Evolutionary conservation across 2,113 vertebrate species (phyloP), one percentile per base, ranked within the genome.

Genomic region (Ranitomeya imitator): DNA sequence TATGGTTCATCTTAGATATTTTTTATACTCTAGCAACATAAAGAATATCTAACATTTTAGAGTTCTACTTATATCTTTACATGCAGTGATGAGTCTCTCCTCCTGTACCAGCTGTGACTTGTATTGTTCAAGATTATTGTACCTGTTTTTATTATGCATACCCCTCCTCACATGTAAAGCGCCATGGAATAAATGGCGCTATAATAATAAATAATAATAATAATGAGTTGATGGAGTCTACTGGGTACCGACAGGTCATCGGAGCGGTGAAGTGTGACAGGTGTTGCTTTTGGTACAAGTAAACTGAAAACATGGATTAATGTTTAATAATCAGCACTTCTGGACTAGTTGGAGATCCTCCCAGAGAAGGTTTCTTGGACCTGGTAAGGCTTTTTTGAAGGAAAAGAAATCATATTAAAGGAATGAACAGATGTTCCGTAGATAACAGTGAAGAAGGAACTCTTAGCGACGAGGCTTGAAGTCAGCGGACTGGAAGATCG

Each of bases 371-470:
- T 90, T 45, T 55, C 91, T 78, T 90, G 86, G 91, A 91, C 91
- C 89, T 81, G 0, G 86, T 92, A 91, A 93, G 91, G 90, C 87
- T 91, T 93, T 45, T 90, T 87, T 92, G 86, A 86, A 92, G 90
- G 93, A 93, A 77, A 88, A 92, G 91, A 91, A 81, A 90, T 93
- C 93, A 93, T 92, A 92, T 92, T 93, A 92, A 92, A 90, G 90
- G 90, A 91, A 90, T 86, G 91, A 94, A 93, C 93, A 94, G 93
- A 94, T 94, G 93, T 93, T 94, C 92, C 92, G 91, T 90, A 93
- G 93, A 94, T 93, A 94, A 89, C 89, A 91, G 86, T 93, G 91
- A 92, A 91, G 92, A 60, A 90, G 92, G 90, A 91, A 87, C 92
- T 91, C 93, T 92, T 91, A 91, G 86, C 92, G 92, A 93, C 92